These are phyloP conservation scores for Oriolus oriolus DNA, from an alignment of 2,113 vertebrate genomes.

Conservation along the genomic window DNA sequence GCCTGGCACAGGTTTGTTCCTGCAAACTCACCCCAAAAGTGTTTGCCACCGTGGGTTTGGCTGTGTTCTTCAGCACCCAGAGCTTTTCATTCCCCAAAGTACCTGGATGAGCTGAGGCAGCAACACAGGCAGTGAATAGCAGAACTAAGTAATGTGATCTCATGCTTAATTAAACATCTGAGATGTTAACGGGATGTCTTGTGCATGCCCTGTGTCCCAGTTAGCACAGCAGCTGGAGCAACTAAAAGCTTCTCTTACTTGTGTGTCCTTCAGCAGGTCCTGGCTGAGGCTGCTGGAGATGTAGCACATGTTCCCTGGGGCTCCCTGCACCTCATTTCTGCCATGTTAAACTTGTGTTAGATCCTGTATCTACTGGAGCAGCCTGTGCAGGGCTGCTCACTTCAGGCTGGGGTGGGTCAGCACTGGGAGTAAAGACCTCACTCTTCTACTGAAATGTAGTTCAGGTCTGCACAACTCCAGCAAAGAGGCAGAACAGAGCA, in stretches of 20 bases:
- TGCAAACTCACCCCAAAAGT: neutral
- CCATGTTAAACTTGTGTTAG: fast-evolving
- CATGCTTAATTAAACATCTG: neutral
- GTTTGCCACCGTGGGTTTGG: neutral
- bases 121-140: neutral
- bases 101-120: neutral
- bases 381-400: fast-evolving
- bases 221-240: neutral
- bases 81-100: neutral
- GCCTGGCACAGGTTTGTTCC: conserved; percentile 61
- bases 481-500: neutral
- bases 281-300: neutral
- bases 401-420: neutral
- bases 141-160: neutral
- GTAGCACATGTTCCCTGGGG: fast-evolving
- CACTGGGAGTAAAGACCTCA: neutral
- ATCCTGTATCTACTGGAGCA: no score
- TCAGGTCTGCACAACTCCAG: neutral
- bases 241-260: fast-evolving
- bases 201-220: fast-evolving
- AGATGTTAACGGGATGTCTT: neutral
- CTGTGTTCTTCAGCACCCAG: neutral
- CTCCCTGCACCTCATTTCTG: neutral
- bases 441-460: neutral
- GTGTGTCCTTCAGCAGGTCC: neutral